These are phyloP conservation scores for Yasuhikotakia modesta DNA, from an alignment of 2,797 vertebrate species.

Conservation along the genomic window DNA sequence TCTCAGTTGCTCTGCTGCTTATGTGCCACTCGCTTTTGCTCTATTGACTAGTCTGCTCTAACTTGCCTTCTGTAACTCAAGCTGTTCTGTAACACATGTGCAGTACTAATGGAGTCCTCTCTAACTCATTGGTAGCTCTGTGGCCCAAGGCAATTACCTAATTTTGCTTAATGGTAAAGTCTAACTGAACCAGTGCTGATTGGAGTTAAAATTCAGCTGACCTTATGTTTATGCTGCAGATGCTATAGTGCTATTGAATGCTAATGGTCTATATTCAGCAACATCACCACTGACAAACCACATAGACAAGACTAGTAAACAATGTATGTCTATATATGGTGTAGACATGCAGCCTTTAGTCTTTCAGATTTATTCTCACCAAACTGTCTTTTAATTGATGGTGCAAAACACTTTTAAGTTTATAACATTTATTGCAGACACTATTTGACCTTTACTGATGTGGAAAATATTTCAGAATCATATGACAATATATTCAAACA, in stretches of 20 bases:
- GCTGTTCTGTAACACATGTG: too few relatives aligned
- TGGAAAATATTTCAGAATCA: not conserved
- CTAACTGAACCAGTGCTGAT: conserved; percentile 59
- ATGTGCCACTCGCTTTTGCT: too few relatives aligned
- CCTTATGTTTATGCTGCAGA: conserved; percentile 52
- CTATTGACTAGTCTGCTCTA: too few relatives aligned
- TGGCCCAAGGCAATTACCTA: too few relatives aligned
- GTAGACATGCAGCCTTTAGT: not conserved
- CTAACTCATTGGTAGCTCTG: too few relatives aligned
- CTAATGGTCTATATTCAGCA: conserved; percentile 5
- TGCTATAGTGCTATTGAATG: conserved; percentile 42
- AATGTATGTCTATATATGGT: not conserved
- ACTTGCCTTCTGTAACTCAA: too few relatives aligned
- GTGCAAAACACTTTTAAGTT: conserved; percentile 3
- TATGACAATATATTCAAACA: not conserved
- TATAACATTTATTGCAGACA: not conserved
- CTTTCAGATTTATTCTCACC: too few relatives aligned
- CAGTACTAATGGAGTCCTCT: too few relatives aligned
- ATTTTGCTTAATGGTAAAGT: too few relatives aligned
- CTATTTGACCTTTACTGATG: not conserved
- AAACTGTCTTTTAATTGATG: not conserved
- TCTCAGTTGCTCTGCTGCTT: too few relatives aligned
- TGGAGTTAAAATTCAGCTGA: conserved; percentile 67
- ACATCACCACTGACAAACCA: conserved; percentile 14
- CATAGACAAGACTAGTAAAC: not conserved